Evolutionary conservation across 1,140 invertebrate genomes (phyloP).

Genomic region (Euschistus heros): DNA sequence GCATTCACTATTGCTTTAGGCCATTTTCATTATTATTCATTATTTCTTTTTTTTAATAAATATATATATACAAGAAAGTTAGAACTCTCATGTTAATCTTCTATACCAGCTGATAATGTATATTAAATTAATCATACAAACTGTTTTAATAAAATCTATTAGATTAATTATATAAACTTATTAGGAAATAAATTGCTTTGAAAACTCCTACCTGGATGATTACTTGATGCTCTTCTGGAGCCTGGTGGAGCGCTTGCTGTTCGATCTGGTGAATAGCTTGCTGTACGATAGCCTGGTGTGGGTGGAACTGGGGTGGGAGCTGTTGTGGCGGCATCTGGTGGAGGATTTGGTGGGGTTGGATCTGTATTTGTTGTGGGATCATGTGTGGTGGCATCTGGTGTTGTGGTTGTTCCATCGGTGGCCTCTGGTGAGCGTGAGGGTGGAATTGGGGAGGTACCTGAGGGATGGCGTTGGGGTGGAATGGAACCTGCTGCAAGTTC

Average conservation of each 20-base stretch:
- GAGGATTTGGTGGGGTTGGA: not conserved
- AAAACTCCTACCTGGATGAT: not conserved
- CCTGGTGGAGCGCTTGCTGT: constrained; percentile 2
- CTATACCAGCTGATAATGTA: too few relatives aligned
- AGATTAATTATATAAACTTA: too few relatives aligned
- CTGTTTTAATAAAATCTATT: too few relatives aligned
- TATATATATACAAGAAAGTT: too few relatives aligned
- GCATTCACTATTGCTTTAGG: too few relatives aligned
- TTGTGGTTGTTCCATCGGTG: constrained; percentile 15
- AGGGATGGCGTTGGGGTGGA: constrained; percentile 6
- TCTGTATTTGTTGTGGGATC: constrained; percentile 16
- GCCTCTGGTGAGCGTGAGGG: constrained; percentile 12
- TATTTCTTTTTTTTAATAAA: too few relatives aligned
- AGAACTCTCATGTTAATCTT: too few relatives aligned
- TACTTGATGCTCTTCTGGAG: not conserved
- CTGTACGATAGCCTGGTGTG: constrained; percentile 20
- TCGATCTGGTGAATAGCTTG: constrained; percentile 23
- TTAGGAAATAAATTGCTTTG: too few relatives aligned
- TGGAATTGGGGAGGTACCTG: constrained; percentile 8
- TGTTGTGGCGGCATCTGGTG: constrained; percentile 26
- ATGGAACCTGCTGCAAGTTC: not conserved
- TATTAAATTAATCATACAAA: too few relatives aligned
- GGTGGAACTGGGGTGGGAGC: constrained; percentile 24
- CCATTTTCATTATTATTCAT: too few relatives aligned
- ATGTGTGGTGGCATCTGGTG: constrained; percentile 17